These are phyloP conservation scores for Adelphocoris suturalis DNA, from an alignment of 2,888 invertebrate genomes.

Conservation along the genomic window DNA sequence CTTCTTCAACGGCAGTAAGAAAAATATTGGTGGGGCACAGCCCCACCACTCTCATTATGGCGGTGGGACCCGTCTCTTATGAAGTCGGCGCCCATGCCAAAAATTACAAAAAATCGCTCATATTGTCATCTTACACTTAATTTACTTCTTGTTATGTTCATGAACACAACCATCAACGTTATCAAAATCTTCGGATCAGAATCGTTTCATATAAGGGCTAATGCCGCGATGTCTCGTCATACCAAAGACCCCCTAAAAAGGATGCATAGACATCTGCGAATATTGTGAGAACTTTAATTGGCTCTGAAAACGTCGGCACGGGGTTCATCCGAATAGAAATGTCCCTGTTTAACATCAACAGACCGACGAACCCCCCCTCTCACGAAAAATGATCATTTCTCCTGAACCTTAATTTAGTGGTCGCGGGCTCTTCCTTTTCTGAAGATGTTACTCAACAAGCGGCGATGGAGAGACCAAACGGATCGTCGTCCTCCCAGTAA, in stretches of 20 bases:
- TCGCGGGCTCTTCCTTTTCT: neutral
- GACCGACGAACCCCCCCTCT: neutral
- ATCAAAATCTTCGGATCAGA: too few relatives aligned
- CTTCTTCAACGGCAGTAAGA: too few relatives aligned
- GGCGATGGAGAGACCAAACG: slow-evolving; percentile 5
- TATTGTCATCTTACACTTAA: too few relatives aligned
- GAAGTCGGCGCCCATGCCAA: too few relatives aligned
- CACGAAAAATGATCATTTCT: slow-evolving; percentile 31
- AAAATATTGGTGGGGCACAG: too few relatives aligned
- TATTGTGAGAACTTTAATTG: slow-evolving; percentile 8
- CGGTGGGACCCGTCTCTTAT: too few relatives aligned
- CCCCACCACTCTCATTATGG: too few relatives aligned
- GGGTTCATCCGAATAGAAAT: slow-evolving; percentile 2
- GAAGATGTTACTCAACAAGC: slow-evolving; percentile 26
- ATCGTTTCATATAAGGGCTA: too few relatives aligned
- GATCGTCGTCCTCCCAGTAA: neutral
- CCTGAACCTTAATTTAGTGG: slow-evolving; percentile 5
- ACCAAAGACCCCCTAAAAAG: neutral
- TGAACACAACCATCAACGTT: too few relatives aligned
- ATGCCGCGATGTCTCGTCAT: too few relatives aligned
- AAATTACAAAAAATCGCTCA: too few relatives aligned
- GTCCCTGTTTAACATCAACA: slow-evolving; percentile 19
- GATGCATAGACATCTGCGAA: neutral
- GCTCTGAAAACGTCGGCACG: slow-evolving; percentile 28
- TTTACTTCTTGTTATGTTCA: too few relatives aligned